Percentiles rank a stretch among this genome's conserved stretches.
These are phyloP conservation scores for Tyria jacobaeae DNA, from an alignment of 2,888 invertebrate genomes.

Conservation along the genomic window DNA sequence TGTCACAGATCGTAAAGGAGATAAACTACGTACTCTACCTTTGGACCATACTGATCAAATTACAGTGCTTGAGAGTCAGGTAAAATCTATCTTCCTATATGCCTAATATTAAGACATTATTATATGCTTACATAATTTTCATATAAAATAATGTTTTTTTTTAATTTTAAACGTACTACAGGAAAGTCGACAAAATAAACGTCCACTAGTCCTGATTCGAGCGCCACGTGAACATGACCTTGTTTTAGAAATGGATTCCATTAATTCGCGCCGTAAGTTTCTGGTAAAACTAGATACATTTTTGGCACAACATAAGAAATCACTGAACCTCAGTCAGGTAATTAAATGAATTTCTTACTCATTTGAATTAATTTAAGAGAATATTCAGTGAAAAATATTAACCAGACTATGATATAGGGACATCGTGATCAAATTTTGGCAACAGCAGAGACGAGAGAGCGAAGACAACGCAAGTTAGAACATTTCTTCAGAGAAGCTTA, in stretches of 20 bases:
- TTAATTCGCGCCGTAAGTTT: slow-evolving; percentile 93
- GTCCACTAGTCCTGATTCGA: slow-evolving; percentile 93
- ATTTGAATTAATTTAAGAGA: not conserved
- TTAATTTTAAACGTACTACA: slow-evolving; percentile 48
- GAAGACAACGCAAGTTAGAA: slow-evolving; percentile 96
- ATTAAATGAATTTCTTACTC: not conserved
- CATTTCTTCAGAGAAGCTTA: slow-evolving; percentile 99
- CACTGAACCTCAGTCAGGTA: slow-evolving; percentile 90
- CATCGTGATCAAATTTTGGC: slow-evolving; percentile 94
- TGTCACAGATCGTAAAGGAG: slow-evolving; percentile 96
- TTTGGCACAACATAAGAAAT: slow-evolving; percentile 93
- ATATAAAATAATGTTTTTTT: not conserved
- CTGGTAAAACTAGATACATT: slow-evolving; percentile 95
- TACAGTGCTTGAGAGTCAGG: slow-evolving; percentile 96
- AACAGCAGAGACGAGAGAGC: slow-evolving; percentile 96
- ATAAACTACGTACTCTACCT: slow-evolving; percentile 93
- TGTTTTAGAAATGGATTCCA: slow-evolving; percentile 95
- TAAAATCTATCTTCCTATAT: slow-evolving; percentile 58
- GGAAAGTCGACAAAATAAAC: slow-evolving; percentile 90
- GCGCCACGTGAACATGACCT: slow-evolving; percentile 96
- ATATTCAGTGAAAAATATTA: not conserved
- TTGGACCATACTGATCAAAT: slow-evolving; percentile 92
- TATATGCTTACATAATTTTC: not conserved
- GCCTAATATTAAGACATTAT: too few species aligned
- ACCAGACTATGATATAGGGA: slow-evolving; percentile 71